Conservation (phyloP, 2,888 invertebrate genomes). For the Hydraecia micacea region DNA sequence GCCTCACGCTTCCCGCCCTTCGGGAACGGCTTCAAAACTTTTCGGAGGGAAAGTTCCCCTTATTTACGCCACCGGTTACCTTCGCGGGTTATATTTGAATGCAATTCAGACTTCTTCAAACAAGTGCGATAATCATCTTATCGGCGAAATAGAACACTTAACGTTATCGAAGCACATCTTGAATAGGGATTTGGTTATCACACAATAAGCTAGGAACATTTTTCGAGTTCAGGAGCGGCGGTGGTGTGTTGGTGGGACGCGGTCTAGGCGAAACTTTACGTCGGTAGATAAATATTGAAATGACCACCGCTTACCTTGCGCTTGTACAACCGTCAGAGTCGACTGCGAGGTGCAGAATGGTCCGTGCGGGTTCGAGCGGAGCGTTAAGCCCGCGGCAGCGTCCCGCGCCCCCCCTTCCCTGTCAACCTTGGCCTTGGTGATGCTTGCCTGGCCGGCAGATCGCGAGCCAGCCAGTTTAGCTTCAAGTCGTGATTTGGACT, state of each 20-base stretch:
- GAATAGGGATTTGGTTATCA: constrained; percentile 80
- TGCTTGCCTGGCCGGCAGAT: constrained; percentile 78
- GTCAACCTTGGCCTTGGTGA: constrained; percentile 89
- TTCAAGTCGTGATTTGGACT: constrained; percentile 69
- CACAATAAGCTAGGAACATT: constrained; percentile 76
- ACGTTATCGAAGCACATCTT: constrained; percentile 86
- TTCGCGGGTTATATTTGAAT: constrained; percentile 82
- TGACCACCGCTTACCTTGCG: constrained; percentile 89
- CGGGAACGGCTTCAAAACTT: constrained; percentile 87
- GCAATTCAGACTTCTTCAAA: constrained; percentile 75
- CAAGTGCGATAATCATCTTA: constrained; percentile 77
- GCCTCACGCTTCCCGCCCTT: constrained; percentile 87
- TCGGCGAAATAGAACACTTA: constrained; percentile 79
- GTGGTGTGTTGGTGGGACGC: constrained; percentile 70
- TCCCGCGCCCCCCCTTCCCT: constrained; percentile 88
- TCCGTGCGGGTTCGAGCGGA: constrained; percentile 87
- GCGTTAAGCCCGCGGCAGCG: constrained; percentile 85
- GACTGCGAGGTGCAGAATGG: constrained; percentile 91
- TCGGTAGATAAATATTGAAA: constrained; percentile 78
- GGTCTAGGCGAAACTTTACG: constrained; percentile 66
- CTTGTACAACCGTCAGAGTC: constrained; percentile 90
- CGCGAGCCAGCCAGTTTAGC: constrained; percentile 73
- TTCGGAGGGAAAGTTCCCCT: constrained; percentile 86
- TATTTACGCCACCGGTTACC: constrained; percentile 79
- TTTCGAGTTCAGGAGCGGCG: constrained; percentile 72